These are phyloP conservation scores for Hermaeophaga mercurialis DNA, from an alignment of 2,888 invertebrate genomes.

Conservation along the genomic window DNA sequence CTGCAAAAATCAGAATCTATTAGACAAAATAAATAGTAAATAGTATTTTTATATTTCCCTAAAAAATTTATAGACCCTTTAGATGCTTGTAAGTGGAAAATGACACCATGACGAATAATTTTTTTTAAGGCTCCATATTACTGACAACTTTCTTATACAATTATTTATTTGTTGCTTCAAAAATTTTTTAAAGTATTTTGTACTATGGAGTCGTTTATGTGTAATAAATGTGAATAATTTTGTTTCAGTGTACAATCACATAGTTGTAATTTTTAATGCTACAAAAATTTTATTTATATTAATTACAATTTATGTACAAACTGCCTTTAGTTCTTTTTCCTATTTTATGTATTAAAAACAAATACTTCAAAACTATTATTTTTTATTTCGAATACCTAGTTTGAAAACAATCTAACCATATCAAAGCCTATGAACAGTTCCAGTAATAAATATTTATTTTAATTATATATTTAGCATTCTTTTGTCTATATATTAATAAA, in stretches of 20 bases:
- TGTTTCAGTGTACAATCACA: slow-evolving; percentile 18
- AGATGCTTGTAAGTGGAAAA: slow-evolving; percentile 22
- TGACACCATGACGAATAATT: slow-evolving; percentile 17
- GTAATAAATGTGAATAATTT: slow-evolving; percentile 19
- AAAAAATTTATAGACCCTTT: slow-evolving; percentile 15
- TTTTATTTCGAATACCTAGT: slow-evolving; percentile 35
- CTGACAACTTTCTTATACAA: neutral
- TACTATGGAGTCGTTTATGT: slow-evolving; percentile 14
- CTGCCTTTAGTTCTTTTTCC: slow-evolving; percentile 21
- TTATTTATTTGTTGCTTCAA: neutral
- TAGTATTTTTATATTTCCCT: slow-evolving; percentile 29
- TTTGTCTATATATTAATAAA: slow-evolving; percentile 39
- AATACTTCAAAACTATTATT: slow-evolving; percentile 33
- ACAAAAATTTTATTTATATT: slow-evolving; percentile 36
- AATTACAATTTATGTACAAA: slow-evolving; percentile 30
- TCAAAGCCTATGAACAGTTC: slow-evolving; percentile 39
- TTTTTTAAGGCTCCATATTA: slow-evolving; percentile 12
- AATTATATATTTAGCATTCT: slow-evolving; percentile 36
- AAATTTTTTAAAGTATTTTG: slow-evolving; percentile 9
- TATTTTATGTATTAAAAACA: slow-evolving; percentile 39
- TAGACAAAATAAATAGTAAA: slow-evolving; percentile 27
- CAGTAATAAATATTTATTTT: slow-evolving; percentile 33
- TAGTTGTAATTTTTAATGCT: slow-evolving; percentile 10
- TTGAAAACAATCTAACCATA: slow-evolving; percentile 40
- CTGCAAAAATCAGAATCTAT: slow-evolving; percentile 25